phyloP scores from a whole-genome alignment of 2,797 vertebrate species.

The Lemur catta region DNA sequence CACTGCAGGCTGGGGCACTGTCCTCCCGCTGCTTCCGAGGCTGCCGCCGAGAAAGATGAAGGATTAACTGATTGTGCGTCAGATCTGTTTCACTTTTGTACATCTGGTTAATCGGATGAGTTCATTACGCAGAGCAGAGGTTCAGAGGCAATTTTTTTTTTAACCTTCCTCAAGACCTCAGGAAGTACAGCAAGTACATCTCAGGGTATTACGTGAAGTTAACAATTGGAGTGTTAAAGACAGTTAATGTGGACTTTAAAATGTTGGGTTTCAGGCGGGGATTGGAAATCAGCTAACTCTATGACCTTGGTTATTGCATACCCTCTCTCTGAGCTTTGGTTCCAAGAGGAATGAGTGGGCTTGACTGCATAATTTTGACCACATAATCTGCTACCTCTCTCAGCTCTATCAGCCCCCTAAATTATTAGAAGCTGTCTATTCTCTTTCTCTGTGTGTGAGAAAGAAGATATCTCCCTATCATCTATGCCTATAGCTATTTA shows the following conservation, averaged over 20 bases:
- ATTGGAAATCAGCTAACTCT: neutral
- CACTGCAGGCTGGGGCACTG: slow-evolving; percentile 75
- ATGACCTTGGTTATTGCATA: neutral
- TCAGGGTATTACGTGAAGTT: accelerated
- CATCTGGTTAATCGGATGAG: slow-evolving; percentile 48
- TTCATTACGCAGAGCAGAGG: slow-evolving; percentile 22
- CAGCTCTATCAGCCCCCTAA: neutral
- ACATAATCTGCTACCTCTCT: neutral
- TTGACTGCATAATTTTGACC: neutral
- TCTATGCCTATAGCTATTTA: neutral
- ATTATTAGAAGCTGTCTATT: neutral
- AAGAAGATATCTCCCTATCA: neutral
- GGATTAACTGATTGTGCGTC: slow-evolving; percentile 78
- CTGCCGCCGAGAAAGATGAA: slow-evolving; percentile 77
- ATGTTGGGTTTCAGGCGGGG: neutral
- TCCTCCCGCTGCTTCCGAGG: slow-evolving; percentile 77
- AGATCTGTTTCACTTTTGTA: slow-evolving; percentile 62
- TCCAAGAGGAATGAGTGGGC: neutral
- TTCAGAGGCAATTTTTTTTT: neutral
- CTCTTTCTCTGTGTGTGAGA: neutral
- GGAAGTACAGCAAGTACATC: neutral
- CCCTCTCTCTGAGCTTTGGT: neutral
- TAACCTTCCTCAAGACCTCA: neutral
- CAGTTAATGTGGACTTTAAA: neutral
- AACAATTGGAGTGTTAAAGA: neutral